Evolutionary conservation across 1,140 invertebrate genomes (phyloP), one percentile per base, ranked within the genome.

Genomic region (Cyclina sinensis): DNA sequence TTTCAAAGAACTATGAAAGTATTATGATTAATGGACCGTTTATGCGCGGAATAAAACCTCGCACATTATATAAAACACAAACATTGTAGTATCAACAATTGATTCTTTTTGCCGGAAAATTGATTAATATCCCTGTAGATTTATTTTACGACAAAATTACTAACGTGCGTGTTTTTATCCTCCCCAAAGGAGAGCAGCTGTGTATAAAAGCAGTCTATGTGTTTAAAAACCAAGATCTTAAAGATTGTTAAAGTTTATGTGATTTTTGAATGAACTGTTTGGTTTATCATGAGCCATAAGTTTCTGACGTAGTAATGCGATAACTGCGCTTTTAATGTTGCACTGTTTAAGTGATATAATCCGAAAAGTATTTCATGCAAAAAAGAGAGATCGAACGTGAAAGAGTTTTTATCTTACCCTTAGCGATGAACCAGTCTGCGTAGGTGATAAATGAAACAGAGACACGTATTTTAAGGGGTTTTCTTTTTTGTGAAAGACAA

Each of bases 51-150:
- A 4, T 30, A 30, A n/a, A 30, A 65, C 59, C 59, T 65, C 59
- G 30, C 59, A 16, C 59, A 65, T 30, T 65, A 65, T 65, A n/a
- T 11, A 18, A 65, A 30, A 65, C 24, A 24, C 27, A 24, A 30
- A 57, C 5, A 30, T 7, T 16, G 9, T 24, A n/a, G n/a, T 39
- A 14, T 11, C 16, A 39, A 73, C 68, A 73, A 73, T 76, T 76
- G 73, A 51, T 76, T 76, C 73, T 48, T 76, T 76, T 76, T 46
- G 73, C 73, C 73, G 24, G 37, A 46, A 48, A 43, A 76, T 76
- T 48, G 73, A 76, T 76, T 43, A 46, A 43, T 76, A 46, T 76
- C 73, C 35, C 16, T 39, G 39, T 65, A 39, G 18, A 14, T 21
- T 39, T 46, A 59, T 59, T 73, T 73, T 39, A 73, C n/a, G 35